Base-by-base conservation (phyloP, 2,797 vertebrate species). In the Catostomus latipinnis region DNA sequence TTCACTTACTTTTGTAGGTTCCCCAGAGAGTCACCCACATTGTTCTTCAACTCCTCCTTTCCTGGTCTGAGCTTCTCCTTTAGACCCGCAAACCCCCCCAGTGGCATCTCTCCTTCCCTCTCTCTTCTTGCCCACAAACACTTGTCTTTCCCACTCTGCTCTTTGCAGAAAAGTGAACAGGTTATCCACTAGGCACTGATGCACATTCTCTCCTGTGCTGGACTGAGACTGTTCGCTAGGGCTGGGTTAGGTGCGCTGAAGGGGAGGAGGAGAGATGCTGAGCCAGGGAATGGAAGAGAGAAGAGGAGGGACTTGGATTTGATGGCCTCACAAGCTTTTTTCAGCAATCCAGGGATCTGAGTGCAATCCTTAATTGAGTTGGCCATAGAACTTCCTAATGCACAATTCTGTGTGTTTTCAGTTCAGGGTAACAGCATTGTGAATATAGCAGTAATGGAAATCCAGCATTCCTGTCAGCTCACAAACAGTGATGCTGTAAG, bases 1-100 rank as follows among this genome's bases (percentile, higher is more conserved):
- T 56, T 69, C 53, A 67, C 95, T 96, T 96, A 99, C 98, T 96
- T 98, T 93, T 95, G 97, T 82, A 99, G 91, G 87, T 96, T 96
- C 84, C 97, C 96, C 79, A 99, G 83, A 0, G 96, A 96, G 83
- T 96, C 94, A 4, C 96, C 94, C 80, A 98, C 79, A 0, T 91
- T 92, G 74, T 92, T 95, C 93, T 97, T 98, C 92, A 96, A 92
- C 82, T 97, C 95, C 91, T 98, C 96, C 81, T 96, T 97, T 68
- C 96, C 96, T 49, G 96, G 95, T 73, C 96, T 96, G 79, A 96
- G 82, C 88, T 94, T 93, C 86, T 97, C 96, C 89, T 95, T 97
- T 86, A 98, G 92, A 50, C 94, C 92, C 61, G 91, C 4, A 43
- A 98, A 91, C 16, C 93, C 94, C 89, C 95, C 91, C 85, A 97